phyloP scores from a whole-genome alignment of 2,888 invertebrate genomes.

The Calliscelio sp. region DNA sequence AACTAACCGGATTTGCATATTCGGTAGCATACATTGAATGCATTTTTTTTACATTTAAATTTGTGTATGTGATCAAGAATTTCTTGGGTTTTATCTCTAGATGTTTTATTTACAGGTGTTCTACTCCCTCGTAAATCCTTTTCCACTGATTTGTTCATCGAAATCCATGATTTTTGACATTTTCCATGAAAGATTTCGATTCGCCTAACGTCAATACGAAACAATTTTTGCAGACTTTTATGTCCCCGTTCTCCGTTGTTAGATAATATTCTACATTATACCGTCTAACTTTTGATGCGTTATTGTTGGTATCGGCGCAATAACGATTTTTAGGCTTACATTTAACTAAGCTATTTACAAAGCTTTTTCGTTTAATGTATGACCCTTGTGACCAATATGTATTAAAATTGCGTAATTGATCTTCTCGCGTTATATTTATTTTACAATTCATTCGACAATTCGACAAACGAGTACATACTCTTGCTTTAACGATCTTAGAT shows the following conservation, averaged over 20 bases:
- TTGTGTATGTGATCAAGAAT: constrained; percentile 37
- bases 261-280: constrained; percentile 15
- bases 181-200: background rate
- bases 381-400: constrained; percentile 36
- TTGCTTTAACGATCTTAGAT: constrained; percentile 6
- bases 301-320: no score
- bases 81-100: constrained; percentile 37
- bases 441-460: constrained; percentile 21
- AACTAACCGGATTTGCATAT: constrained; percentile 19
- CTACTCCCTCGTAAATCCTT: constrained; percentile 21
- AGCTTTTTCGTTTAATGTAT: constrained; percentile 9
- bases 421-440: constrained; percentile 9
- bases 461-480: background rate
- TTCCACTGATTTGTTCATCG: background rate
- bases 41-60: constrained; percentile 50
- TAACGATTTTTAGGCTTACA: background rate
- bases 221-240: constrained; percentile 48
- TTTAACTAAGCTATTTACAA: background rate
- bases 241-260: background rate
- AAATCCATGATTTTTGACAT: background rate
- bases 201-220: constrained; percentile 45
- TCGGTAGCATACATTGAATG: no score
- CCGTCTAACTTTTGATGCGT: no score
- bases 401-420: constrained; percentile 30
- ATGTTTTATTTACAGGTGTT: constrained; percentile 36